A percentile compares a stretch with the other conserved stretches of the same genome.
Evolutionary conservation across 2,113 vertebrate species (phyloP).

Genomic region (Oryzias melastigma): DNA sequence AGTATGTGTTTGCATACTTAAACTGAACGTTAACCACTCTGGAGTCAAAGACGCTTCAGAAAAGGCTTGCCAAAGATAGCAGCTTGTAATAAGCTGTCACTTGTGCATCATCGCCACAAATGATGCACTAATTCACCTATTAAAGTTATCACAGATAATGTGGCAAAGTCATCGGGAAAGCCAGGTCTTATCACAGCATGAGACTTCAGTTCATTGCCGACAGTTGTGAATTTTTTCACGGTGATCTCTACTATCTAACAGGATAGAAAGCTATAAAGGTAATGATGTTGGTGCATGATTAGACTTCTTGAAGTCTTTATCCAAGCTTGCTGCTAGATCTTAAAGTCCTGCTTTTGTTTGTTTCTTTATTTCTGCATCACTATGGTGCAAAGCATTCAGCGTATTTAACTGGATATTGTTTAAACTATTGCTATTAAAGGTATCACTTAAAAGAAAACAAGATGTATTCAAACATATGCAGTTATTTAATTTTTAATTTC

Average conservation of each 20-base stretch:
- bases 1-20: slow-evolving; percentile 42
- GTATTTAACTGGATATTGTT: too few species aligned
- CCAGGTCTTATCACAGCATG: background rate
- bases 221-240: slow-evolving; percentile 4
- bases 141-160: background rate
- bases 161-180: background rate
- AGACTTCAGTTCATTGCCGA: slow-evolving; percentile 4
- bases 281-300: background rate
- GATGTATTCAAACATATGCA: too few species aligned
- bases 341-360: background rate
- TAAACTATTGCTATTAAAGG: too few species aligned
- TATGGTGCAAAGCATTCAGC: too few species aligned
- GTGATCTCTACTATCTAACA: background rate
- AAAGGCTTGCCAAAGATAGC: slow-evolving; percentile 41
- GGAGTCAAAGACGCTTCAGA: slow-evolving; percentile 39
- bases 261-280: background rate
- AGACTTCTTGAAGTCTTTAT: background rate
- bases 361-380: background rate
- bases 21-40: slow-evolving; percentile 37
- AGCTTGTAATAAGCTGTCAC: slow-evolving; percentile 31
- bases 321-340: background rate
- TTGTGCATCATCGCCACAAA: slow-evolving; percentile 39
- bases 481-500: too few species aligned
- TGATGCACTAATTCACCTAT: slow-evolving; percentile 14
- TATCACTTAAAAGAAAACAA: too few species aligned